A percentile compares a stretch with the other conserved stretches of the same genome.
phyloP scores from a whole-genome alignment of 2,797 vertebrate species.

The Poecile montanus region DNA sequence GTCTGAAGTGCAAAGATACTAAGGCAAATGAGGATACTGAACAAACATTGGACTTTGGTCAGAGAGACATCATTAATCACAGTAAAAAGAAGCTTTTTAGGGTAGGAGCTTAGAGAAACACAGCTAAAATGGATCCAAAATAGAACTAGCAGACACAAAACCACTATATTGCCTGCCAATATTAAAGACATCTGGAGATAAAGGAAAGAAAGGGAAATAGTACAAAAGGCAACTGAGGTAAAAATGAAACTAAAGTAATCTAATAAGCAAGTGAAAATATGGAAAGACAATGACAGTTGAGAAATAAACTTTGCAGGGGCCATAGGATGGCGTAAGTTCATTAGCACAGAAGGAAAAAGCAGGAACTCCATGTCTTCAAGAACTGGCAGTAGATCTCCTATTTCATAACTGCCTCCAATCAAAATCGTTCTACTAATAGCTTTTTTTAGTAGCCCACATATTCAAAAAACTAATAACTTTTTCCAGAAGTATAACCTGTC shows the following conservation, averaged over 20 bases:
- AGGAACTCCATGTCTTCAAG: neutral
- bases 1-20: neutral
- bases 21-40: neutral
- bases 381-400: neutral
- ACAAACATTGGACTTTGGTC: neutral
- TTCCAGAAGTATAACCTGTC: neutral
- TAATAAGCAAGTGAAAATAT: constrained; percentile 23
- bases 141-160: neutral
- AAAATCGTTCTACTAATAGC: neutral
- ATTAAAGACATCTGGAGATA: neutral
- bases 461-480: neutral
- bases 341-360: constrained; percentile 20
- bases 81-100: neutral
- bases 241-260: neutral
- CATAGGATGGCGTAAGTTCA: neutral
- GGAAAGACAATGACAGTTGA: constrained; percentile 20
- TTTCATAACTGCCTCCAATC: neutral
- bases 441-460: neutral
- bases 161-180: neutral
- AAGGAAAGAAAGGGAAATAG: neutral
- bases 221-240: constrained; percentile 15
- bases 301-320: constrained; percentile 16
- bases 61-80: neutral
- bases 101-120: neutral
- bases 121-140: neutral